These are phyloP conservation scores for Morus bassanus DNA, from an alignment of 2,797 vertebrate genomes.

Conservation along the genomic window DNA sequence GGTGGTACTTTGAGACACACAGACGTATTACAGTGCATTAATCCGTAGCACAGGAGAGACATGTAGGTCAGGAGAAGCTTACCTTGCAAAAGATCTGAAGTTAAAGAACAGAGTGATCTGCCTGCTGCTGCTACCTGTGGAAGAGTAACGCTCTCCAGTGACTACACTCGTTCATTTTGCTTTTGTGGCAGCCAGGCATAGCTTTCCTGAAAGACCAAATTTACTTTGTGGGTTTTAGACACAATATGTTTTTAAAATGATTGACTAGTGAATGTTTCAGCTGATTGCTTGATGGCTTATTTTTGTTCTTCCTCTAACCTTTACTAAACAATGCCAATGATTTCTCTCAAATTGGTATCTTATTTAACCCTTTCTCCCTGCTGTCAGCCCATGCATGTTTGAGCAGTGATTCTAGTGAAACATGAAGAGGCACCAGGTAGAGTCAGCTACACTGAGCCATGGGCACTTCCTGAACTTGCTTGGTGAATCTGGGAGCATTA, in stretches of 20 bases:
- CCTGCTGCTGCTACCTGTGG: neutral
- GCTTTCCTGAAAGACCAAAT: neutral
- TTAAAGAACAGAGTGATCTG: neutral
- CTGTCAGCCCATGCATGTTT: conserved; percentile 8
- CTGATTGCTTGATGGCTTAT: neutral
- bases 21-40: neutral
- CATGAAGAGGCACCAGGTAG: neutral
- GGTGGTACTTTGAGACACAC: neutral
- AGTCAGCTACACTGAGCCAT: neutral
- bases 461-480: conserved; percentile 46
- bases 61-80: neutral
- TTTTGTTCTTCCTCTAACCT: conserved; percentile 48
- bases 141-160: neutral
- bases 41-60: neutral
- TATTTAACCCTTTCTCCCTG: neutral
- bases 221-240: neutral
- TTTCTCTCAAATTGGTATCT: neutral
- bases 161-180: neutral
- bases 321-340: conserved; percentile 44
- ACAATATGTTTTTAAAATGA: neutral
- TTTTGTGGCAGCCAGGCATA: neutral
- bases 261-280: neutral
- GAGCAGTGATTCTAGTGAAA: neutral
- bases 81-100: neutral
- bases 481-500: conserved; percentile 13